Percentiles rank a stretch among this genome's conserved stretches.
Evolutionary conservation across 2,797 vertebrate genomes (phyloP).

Genomic region (Apodemus agrarius): DNA sequence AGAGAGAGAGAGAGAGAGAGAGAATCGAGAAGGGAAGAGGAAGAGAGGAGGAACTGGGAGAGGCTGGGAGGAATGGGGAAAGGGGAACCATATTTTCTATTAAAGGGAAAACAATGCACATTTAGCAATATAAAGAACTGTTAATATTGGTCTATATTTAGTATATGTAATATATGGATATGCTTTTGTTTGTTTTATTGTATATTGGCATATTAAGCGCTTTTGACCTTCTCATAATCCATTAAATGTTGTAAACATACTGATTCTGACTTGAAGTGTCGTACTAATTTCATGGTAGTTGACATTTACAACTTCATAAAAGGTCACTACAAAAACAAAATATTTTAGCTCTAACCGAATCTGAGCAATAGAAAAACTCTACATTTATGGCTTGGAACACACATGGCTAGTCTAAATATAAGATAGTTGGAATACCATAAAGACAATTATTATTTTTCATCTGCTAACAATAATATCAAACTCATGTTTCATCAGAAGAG

Average conservation of each 20-base stretch:
- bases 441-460: neutral
- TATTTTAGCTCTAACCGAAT: neutral
- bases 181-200: slow-evolving; percentile 11
- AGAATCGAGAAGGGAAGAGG: neutral
- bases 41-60: too few relatives aligned
- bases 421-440: neutral
- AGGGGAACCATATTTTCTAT: neutral
- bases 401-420: neutral
- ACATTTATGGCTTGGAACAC: slow-evolving; percentile 19
- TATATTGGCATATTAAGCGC: slow-evolving; percentile 43
- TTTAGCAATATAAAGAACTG: neutral
- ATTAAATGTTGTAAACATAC: slow-evolving; percentile 31
- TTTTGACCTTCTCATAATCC: slow-evolving; percentile 48
- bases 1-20: too few relatives aligned
- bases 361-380: neutral
- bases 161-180: neutral
- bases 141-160: neutral
- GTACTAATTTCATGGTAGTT: slow-evolving; percentile 38
- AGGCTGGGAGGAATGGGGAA: neutral
- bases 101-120: neutral
- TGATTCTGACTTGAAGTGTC: slow-evolving; percentile 12
- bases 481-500: neutral
- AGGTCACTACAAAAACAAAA: slow-evolving; percentile 33
- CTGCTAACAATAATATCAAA: neutral
- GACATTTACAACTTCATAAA: slow-evolving; percentile 57